phyloP scores from a whole-genome alignment of 2,797 vertebrate genomes.

The Liparis tanakae region DNA sequence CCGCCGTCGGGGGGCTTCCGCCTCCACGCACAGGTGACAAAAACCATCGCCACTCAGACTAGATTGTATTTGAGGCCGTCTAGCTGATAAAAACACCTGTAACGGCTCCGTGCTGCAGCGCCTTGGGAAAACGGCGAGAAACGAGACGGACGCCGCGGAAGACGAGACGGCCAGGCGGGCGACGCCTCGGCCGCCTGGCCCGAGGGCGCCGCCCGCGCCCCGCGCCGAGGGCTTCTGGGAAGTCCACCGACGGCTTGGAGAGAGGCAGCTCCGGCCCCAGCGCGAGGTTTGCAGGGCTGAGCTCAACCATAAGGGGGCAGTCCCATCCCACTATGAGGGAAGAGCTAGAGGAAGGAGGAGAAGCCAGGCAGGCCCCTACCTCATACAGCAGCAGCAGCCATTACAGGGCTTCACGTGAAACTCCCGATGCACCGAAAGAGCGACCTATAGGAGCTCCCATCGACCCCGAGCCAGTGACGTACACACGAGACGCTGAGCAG shows the following conservation, averaged over 20 bases:
- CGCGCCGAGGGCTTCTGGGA: constrained; percentile 7
- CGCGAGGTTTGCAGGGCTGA: constrained; percentile 73
- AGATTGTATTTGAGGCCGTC: constrained; percentile 1
- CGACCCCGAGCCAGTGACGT: neutral
- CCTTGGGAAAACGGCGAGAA: neutral
- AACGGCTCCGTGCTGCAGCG: neutral
- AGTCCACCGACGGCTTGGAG: constrained; percentile 26
- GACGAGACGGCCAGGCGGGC: constrained; percentile 13
- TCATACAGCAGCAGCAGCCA: constrained; percentile 78
- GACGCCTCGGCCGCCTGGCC: constrained; percentile 3
- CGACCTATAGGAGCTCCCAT: neutral
- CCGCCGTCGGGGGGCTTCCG: constrained; percentile 4
- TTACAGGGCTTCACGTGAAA: constrained; percentile 63
- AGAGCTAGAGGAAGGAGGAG: constrained; percentile 70
- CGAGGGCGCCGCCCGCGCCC: constrained; percentile 12
- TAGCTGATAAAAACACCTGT: constrained; percentile 23
- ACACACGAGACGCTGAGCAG: neutral
- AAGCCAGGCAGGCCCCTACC: constrained; percentile 73
- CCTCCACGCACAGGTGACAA: constrained; percentile 10
- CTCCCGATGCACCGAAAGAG: neutral
- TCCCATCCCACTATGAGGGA: constrained; percentile 79
- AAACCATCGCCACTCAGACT: constrained; percentile 2
- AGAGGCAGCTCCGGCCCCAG: constrained; percentile 43
- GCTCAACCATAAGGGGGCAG: constrained; percentile 85
- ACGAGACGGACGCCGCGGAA: neutral